Percentiles rank a stretch among this genome's conserved stretches.
Conservation (phyloP, 2,113 vertebrate species). For the Platanista minor region DNA sequence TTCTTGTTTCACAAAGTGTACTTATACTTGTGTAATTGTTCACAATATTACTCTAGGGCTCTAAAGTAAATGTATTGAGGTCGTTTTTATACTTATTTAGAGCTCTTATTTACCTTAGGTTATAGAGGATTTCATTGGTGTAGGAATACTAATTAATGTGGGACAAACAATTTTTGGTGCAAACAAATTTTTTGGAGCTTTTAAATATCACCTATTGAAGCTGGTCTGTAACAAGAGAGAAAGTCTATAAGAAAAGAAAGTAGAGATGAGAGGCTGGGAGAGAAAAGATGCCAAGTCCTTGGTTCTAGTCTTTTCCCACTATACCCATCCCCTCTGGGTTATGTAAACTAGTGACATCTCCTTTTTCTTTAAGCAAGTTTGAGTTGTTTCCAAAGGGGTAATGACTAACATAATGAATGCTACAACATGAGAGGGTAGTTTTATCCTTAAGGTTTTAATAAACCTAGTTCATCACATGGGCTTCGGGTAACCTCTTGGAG, state of each 20-base stretch:
- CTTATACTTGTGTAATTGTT: background rate
- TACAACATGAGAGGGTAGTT: background rate
- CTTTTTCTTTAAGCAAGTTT: background rate
- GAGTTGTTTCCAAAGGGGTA: background rate
- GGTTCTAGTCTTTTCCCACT: background rate
- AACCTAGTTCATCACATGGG: background rate
- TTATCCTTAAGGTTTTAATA: background rate
- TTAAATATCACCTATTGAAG: background rate
- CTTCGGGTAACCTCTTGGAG: background rate
- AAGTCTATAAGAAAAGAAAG: background rate
- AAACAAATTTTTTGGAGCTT: background rate
- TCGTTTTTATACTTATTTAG: background rate
- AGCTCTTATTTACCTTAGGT: background rate
- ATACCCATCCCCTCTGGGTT: background rate
- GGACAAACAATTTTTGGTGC: no score
- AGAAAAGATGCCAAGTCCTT: background rate
- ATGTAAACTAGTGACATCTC: background rate
- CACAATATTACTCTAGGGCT: background rate
- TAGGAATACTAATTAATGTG: background rate
- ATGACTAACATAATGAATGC: background rate
- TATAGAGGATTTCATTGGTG: background rate
- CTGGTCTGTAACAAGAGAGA: background rate
- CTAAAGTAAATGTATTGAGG: background rate
- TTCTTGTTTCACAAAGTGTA: background rate
- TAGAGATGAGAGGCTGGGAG: background rate